phyloP scores from a whole-genome alignment of 2,113 vertebrate genomes.

The Lepisosteus osseus region DNA sequence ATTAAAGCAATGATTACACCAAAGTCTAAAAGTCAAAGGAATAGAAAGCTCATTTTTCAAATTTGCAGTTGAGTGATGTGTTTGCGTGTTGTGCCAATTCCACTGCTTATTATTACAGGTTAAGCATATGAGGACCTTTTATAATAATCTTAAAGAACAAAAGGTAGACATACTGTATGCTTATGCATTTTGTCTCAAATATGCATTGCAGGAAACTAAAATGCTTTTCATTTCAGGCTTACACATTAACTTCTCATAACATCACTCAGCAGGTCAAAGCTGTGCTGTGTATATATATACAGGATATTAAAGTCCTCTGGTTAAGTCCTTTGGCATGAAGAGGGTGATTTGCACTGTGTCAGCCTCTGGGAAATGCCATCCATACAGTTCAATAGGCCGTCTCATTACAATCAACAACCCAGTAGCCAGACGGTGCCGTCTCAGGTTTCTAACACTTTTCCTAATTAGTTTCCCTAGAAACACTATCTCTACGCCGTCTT shows the following conservation, averaged over 20 bases:
- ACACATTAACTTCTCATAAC: slow-evolving; percentile 27
- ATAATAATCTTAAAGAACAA: neutral
- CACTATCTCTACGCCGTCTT: slow-evolving; percentile 27
- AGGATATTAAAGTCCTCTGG: slow-evolving; percentile 16
- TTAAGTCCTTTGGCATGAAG: slow-evolving; percentile 29
- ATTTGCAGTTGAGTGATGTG: no score
- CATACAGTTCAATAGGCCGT: slow-evolving; percentile 24
- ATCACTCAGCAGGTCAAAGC: slow-evolving; percentile 23
- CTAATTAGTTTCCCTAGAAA: slow-evolving; percentile 44
- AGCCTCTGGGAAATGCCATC: slow-evolving; percentile 8
- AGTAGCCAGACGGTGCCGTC: slow-evolving; percentile 32
- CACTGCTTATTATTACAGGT: no score
- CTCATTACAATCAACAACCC: slow-evolving; percentile 37
- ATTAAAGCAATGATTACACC: no score
- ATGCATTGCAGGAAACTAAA: slow-evolving; percentile 12
- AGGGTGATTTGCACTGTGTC: slow-evolving; percentile 38
- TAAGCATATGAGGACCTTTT: no score
- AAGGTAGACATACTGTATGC: slow-evolving; percentile 7
- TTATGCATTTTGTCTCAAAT: neutral
- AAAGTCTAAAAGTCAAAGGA: no score
- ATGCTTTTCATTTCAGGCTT: slow-evolving; percentile 29
- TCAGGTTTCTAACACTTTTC: slow-evolving; percentile 51
- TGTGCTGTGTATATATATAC: slow-evolving; percentile 33
- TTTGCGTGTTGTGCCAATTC: no score
- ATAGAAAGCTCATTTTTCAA: no score